Evolutionary conservation across 2,113 vertebrate species (phyloP).

Genomic region (Protobothrops mucrosquamatus): DNA sequence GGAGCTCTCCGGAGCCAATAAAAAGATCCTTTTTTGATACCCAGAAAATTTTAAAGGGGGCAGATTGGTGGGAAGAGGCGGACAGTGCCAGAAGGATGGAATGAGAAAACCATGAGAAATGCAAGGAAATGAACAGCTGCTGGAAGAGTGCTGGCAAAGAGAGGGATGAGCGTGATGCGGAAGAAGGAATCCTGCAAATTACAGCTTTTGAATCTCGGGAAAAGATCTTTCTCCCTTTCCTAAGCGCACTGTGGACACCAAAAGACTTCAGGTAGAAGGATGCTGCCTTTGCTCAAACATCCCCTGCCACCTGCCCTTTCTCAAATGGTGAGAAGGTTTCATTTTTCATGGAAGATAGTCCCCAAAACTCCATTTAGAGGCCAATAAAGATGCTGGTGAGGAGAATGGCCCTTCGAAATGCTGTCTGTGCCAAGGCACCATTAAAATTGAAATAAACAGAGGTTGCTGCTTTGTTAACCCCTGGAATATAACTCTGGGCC

Average conservation of each 20-base stretch:
- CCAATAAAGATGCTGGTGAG: background rate
- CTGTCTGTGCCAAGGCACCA: background rate
- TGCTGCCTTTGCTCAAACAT: background rate
- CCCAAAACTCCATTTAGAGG: background rate
- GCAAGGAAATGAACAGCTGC: slow-evolving; percentile 85
- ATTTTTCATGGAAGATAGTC: background rate
- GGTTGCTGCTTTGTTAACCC: background rate
- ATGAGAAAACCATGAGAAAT: slow-evolving; percentile 92
- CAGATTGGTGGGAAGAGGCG: slow-evolving; percentile 80
- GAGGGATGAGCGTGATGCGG: background rate
- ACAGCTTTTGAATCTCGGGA: background rate
- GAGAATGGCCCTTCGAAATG: background rate
- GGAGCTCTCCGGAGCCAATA: slow-evolving; percentile 71
- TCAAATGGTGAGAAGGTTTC: background rate
- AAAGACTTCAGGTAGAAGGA: background rate
- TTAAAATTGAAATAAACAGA: background rate
- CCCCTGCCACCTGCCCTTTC: too few species aligned
- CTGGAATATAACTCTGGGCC: background rate
- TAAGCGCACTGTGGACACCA: background rate
- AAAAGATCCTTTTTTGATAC: slow-evolving; percentile 74
- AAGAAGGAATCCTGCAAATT: background rate
- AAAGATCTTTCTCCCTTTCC: background rate
- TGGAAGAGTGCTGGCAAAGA: slow-evolving; percentile 71
- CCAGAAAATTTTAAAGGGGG: slow-evolving; percentile 84
- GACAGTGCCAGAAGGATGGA: slow-evolving; percentile 77